These are phyloP conservation scores for Syngnathus rostellatus DNA, from an alignment of 2,797 vertebrate species.

Conservation along the genomic window DNA sequence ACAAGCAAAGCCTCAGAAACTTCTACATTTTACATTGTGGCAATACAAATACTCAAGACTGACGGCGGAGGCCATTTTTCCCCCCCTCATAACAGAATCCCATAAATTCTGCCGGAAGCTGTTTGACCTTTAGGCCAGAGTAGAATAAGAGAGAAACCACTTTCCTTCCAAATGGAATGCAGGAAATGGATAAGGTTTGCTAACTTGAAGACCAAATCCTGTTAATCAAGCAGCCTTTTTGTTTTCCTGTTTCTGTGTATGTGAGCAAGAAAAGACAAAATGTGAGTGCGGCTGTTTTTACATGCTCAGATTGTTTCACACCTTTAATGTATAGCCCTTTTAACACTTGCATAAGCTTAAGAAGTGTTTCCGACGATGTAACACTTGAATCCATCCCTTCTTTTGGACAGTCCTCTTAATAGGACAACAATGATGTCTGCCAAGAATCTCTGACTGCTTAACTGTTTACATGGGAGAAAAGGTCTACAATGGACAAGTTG, in stretches of 20 bases:
- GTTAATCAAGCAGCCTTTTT: constrained; percentile 29
- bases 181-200: constrained; percentile 21
- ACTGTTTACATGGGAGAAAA: constrained; percentile 37
- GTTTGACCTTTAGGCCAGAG: constrained; percentile 35
- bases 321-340: constrained; percentile 12
- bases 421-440: constrained; percentile 17
- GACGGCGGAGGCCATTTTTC: constrained; percentile 31
- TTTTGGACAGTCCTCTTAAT: constrained; percentile 22
- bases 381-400: constrained; percentile 47
- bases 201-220: constrained; percentile 60
- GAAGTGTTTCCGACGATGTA: constrained; percentile 41
- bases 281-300: constrained; percentile 27
- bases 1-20: constrained; percentile 26
- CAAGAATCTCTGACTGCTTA: constrained; percentile 30
- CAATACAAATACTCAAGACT: constrained; percentile 15
- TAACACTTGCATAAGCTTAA: constrained; percentile 23
- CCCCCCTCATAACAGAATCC: constrained; percentile 29
- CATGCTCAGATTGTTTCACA: constrained; percentile 7
- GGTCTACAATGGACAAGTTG: constrained; percentile 28
- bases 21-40: constrained; percentile 25
- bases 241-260: constrained; percentile 16
- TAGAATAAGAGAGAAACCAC: constrained; percentile 16
- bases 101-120: constrained; percentile 31
- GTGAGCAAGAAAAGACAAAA: constrained; percentile 14
- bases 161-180: constrained; percentile 13